A percentile compares a stretch with the other conserved stretches of the same genome.
phyloP scores from a whole-genome alignment of 2,888 invertebrate species.

The Exocentrus adspersus region DNA sequence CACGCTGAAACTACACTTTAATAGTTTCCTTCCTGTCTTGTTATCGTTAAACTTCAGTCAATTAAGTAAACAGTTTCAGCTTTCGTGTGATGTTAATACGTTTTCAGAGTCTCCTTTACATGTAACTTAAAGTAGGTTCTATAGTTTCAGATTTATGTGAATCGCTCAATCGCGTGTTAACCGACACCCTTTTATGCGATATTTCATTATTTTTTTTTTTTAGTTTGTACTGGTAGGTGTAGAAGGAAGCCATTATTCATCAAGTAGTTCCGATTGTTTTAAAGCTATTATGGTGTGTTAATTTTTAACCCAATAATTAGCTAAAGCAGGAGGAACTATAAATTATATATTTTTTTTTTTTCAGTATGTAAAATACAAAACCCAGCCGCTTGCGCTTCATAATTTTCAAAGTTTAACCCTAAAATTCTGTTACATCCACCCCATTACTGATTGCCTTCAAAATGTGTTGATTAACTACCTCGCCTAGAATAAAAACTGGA shows the following conservation, averaged over 20 bases:
- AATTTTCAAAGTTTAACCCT: too few species aligned
- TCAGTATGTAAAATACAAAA: too few species aligned
- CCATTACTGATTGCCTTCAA: too few species aligned
- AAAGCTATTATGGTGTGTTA: not conserved
- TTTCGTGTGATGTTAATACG: not conserved
- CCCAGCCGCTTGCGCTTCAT: too few species aligned
- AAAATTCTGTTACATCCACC: too few species aligned
- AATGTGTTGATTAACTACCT: too few species aligned
- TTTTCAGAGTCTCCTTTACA: constrained; percentile 6
- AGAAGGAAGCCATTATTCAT: constrained; percentile 19
- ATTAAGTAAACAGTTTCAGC: not conserved
- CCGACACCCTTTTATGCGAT: constrained; percentile 16
- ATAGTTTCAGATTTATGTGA: constrained; percentile 26
- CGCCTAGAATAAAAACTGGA: too few species aligned
- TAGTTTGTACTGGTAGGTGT: constrained; percentile 3
- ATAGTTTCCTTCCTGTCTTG: too few species aligned
- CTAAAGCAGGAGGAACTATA: not conserved
- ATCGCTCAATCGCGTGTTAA: constrained; percentile 26
- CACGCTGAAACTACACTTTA: too few species aligned
- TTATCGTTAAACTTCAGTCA: not conserved
- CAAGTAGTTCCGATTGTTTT: constrained; percentile 12
- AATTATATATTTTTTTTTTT: too few species aligned
- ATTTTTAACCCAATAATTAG: constrained; percentile 3
- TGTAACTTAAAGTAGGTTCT: constrained; percentile 16
- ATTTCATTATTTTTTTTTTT: constrained; percentile 19